Percentiles rank a stretch among this genome's conserved stretches.
Conservation (phyloP, 2,797 vertebrate genomes). For the Avahi laniger region DNA sequence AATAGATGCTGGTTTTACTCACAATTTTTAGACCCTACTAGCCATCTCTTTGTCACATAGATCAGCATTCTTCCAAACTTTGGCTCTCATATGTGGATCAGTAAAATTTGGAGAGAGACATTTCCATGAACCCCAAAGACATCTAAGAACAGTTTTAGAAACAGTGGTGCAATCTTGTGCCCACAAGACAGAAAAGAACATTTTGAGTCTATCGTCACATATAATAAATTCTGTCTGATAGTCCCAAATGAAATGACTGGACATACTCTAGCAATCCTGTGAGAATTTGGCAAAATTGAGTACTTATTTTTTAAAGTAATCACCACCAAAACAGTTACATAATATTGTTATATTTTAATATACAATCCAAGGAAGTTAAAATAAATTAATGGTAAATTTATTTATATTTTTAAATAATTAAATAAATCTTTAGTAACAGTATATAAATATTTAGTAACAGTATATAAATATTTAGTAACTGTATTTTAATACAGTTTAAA, state of each 20-base stretch:
- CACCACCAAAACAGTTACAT: background rate
- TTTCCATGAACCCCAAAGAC: background rate
- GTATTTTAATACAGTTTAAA: too few species aligned
- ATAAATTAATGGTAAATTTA: constrained; percentile 1
- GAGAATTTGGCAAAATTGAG: background rate
- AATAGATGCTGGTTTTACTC: background rate
- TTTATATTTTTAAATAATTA: constrained; percentile 27
- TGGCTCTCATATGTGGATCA: background rate
- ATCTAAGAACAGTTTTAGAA: background rate
- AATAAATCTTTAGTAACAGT: background rate
- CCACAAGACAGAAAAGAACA: background rate
- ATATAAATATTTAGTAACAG: background rate
- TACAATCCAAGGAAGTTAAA: background rate
- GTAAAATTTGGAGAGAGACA: background rate
- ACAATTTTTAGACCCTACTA: background rate
- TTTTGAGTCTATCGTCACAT: background rate
- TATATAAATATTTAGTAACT: background rate
- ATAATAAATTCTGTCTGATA: background rate
- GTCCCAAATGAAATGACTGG: background rate
- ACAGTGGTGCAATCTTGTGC: background rate
- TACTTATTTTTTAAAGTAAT: background rate
- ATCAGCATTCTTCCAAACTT: background rate
- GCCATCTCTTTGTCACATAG: background rate
- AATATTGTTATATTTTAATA: constrained; percentile 5
- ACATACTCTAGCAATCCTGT: background rate